phyloP scores from a whole-genome alignment of 2,797 vertebrate species.

The Megaceryle alcyon region DNA sequence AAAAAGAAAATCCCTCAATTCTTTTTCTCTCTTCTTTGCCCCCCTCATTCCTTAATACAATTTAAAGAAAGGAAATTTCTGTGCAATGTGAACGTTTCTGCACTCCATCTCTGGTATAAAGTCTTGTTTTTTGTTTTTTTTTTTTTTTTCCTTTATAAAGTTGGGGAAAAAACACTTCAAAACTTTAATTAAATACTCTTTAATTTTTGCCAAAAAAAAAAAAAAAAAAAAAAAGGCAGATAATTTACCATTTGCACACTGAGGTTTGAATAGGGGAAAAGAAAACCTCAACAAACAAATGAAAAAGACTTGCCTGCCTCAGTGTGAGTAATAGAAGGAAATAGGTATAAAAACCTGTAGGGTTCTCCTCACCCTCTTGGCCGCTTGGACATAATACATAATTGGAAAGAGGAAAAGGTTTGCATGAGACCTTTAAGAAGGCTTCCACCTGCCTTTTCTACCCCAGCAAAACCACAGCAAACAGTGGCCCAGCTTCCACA shows the following conservation, averaged over 20 bases:
- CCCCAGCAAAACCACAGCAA: slow-evolving; percentile 43
- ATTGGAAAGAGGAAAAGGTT: slow-evolving; percentile 36
- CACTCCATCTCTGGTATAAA: background rate
- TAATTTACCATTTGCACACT: background rate
- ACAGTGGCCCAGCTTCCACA: background rate
- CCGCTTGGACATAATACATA: background rate
- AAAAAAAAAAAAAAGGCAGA: background rate
- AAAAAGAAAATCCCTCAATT: background rate
- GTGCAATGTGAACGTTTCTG: background rate
- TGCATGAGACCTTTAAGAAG: slow-evolving; percentile 33
- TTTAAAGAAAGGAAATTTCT: slow-evolving; percentile 13
- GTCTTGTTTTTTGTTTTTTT: background rate
- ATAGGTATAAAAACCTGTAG: background rate
- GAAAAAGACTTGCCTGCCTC: background rate
- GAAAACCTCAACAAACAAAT: background rate
- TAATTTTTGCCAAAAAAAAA: background rate
- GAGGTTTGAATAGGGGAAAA: background rate
- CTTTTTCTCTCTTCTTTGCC: background rate
- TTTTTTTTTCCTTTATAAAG: background rate
- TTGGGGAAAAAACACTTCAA: background rate
- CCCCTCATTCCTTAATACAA: background rate
- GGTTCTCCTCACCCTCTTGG: background rate
- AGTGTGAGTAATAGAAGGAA: background rate
- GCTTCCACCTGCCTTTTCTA: slow-evolving; percentile 60
- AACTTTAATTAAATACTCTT: background rate